Evolutionary conservation across 2,888 invertebrate genomes (phyloP).

Genomic region (Mycalesis mineus): DNA sequence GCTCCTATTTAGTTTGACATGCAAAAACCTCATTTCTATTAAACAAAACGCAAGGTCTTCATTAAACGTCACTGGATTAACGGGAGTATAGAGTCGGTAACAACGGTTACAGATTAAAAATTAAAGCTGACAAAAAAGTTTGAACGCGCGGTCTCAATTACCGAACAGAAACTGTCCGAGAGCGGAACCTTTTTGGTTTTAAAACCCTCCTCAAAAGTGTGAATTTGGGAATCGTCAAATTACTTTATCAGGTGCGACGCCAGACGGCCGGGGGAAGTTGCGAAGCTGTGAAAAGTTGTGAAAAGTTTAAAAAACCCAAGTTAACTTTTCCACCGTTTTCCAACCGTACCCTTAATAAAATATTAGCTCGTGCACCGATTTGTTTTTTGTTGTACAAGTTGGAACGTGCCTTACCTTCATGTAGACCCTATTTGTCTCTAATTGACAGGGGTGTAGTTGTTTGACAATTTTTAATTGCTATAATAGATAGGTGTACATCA

Average conservation of each 20-base stretch:
- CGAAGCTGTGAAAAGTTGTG: conserved; percentile 65
- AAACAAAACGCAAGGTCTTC: background rate
- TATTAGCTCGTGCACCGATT: conserved; percentile 58
- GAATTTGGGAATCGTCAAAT: conserved; percentile 73
- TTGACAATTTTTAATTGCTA: conserved; percentile 20
- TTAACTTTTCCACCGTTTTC: conserved; percentile 58
- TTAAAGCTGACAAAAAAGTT: conserved; percentile 49
- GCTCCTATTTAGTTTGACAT: too few relatives aligned
- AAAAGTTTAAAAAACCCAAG: conserved; percentile 76
- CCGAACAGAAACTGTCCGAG: conserved; percentile 31
- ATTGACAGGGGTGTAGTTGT: conserved; percentile 62
- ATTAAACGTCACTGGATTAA: background rate
- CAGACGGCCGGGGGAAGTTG: conserved; percentile 63
- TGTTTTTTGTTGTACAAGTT: conserved; percentile 48
- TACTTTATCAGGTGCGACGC: conserved; percentile 71
- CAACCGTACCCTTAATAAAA: conserved; percentile 60
- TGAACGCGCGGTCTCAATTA: conserved; percentile 61
- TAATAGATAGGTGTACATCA: background rate
- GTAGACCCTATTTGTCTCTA: conserved; percentile 44
- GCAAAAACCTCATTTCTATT: too few relatives aligned
- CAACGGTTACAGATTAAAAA: conserved; percentile 44
- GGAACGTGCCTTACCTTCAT: conserved; percentile 7
- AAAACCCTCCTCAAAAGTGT: conserved; percentile 72
- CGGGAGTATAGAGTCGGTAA: background rate
- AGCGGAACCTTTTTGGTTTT: conserved; percentile 51